Conservation (phyloP, 2,888 invertebrate genomes). For the Acanthosepion esculentum region DNA sequence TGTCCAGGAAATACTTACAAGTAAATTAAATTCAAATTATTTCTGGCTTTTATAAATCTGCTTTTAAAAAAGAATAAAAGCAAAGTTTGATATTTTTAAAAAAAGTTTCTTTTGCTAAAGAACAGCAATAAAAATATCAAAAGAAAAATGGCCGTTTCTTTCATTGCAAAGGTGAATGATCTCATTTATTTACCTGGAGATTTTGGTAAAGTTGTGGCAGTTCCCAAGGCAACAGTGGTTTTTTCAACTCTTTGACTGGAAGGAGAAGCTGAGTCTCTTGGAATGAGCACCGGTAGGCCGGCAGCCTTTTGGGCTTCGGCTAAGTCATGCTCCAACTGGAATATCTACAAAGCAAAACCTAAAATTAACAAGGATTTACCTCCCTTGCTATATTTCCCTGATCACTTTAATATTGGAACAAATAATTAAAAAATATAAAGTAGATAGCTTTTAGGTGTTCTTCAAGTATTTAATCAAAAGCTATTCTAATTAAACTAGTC, state of each 20-base stretch:
- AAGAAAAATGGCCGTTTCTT: background rate
- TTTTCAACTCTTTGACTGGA: conserved; percentile 50
- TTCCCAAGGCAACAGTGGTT: conserved; percentile 50
- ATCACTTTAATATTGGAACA: too few species aligned
- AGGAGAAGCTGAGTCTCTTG: conserved; percentile 55
- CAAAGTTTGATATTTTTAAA: too few species aligned
- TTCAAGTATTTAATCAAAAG: too few species aligned
- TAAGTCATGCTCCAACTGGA: conserved; percentile 87
- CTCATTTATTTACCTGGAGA: conserved; percentile 50
- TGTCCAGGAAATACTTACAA: too few species aligned
- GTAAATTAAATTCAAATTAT: too few species aligned
- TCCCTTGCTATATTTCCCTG: background rate
- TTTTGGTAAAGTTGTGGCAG: conserved; percentile 46
- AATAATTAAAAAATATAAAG: too few species aligned
- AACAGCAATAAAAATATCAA: background rate
- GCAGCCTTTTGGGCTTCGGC: conserved; percentile 91
- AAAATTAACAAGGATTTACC: background rate
- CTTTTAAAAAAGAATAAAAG: too few species aligned
- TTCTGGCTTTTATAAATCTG: too few species aligned
- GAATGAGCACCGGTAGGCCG: conserved; percentile 79
- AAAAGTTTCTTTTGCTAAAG: too few species aligned
- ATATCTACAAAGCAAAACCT: conserved; percentile 76
- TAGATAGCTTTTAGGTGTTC: too few species aligned
- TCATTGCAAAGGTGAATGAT: background rate
- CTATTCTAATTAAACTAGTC: too few species aligned